Evolutionary conservation across 1,140 invertebrate species (phyloP).

Genomic region (Mactra quadrangularis): DNA sequence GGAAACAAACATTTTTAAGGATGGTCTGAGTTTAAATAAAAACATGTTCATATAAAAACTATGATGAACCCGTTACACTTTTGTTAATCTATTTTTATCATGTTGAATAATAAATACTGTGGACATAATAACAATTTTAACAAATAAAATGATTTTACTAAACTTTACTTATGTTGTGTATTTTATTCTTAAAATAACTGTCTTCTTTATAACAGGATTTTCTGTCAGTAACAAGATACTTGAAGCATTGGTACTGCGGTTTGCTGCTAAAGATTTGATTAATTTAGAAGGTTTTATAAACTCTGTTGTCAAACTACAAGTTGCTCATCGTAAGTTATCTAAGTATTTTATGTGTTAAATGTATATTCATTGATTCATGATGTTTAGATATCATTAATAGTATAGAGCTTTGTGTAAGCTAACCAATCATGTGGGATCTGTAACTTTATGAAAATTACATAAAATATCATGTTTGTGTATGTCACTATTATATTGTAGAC

Average conservation of each 20-base stretch:
- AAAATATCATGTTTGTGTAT: background rate
- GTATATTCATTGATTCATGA: background rate
- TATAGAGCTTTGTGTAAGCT: background rate
- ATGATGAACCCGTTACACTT: too few relatives aligned
- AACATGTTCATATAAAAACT: too few relatives aligned
- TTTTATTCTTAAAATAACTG: too few relatives aligned
- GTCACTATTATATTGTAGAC: background rate
- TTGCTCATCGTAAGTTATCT: slow-evolving; percentile 58
- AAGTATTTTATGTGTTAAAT: background rate
- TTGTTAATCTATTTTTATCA: too few relatives aligned
- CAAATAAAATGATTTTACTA: too few relatives aligned
- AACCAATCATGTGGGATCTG: background rate
- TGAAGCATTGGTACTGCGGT: slow-evolving; percentile 48
- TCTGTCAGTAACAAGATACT: slow-evolving; percentile 48
- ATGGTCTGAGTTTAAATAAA: too few relatives aligned
- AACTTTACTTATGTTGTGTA: too few relatives aligned
- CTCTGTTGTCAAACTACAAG: slow-evolving; percentile 49
- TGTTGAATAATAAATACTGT: too few relatives aligned
- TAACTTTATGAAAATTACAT: background rate
- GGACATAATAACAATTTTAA: too few relatives aligned
- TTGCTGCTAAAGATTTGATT: slow-evolving; percentile 49
- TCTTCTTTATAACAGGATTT: slow-evolving; percentile 33
- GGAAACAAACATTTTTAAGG: too few relatives aligned
- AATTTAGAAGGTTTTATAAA: slow-evolving; percentile 57
- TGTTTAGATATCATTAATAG: background rate